A percentile compares a stretch with the other conserved stretches of the same genome.
Evolutionary conservation across 2,888 invertebrate genomes (phyloP).

Genomic region (Cylindroiulus punctatus): DNA sequence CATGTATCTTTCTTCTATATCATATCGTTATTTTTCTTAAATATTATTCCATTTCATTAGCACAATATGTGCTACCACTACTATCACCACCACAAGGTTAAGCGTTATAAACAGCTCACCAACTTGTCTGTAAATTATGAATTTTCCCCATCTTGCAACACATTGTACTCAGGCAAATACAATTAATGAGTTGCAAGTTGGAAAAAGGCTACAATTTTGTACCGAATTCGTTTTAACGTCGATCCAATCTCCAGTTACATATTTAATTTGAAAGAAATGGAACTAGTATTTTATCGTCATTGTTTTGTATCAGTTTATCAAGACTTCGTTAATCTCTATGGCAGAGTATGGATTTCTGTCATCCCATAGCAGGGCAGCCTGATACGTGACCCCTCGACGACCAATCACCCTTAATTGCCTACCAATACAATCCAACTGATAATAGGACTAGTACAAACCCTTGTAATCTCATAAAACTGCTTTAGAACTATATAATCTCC

Average conservation of each 20-base stretch:
- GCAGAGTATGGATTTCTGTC: not conserved
- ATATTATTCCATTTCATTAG: too few relatives aligned
- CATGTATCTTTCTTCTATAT: too few relatives aligned
- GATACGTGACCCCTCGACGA: not conserved
- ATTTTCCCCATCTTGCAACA: too few relatives aligned
- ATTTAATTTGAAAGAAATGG: not conserved
- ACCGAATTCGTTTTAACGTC: too few relatives aligned
- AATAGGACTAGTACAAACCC: not conserved
- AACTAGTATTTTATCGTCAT: not conserved
- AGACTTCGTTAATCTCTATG: not conserved
- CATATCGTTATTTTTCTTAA: too few relatives aligned
- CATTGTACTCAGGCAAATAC: too few relatives aligned
- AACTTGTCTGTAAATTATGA: too few relatives aligned
- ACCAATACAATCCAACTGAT: not conserved
- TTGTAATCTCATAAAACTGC: conserved; percentile 21
- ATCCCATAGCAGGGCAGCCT: not conserved
- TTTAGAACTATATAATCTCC: conserved; percentile 8
- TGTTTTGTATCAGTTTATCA: not conserved
- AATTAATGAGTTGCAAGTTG: too few relatives aligned
- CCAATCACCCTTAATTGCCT: conserved; percentile 13
- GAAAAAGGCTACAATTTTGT: too few relatives aligned
- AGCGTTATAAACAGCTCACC: too few relatives aligned
- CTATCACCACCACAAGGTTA: too few relatives aligned
- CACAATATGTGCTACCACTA: too few relatives aligned
- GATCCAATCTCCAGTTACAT: not conserved